Evolutionary conservation across 2,113 vertebrate genomes (phyloP).

Genomic region (Epinephelus lanceolatus): DNA sequence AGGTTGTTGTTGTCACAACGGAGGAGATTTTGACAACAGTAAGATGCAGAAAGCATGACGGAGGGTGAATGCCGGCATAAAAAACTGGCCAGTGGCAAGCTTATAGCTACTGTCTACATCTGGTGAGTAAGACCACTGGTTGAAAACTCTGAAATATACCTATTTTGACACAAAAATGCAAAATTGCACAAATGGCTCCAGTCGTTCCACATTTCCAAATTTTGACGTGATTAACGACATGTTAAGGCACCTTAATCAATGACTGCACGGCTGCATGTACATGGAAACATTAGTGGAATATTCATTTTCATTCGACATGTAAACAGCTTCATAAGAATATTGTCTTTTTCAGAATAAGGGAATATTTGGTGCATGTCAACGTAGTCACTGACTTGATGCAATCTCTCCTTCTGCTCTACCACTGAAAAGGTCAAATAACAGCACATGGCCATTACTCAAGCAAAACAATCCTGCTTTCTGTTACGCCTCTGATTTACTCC

Average conservation of each 20-base stretch:
- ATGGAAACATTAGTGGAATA: background rate
- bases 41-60: too few species aligned
- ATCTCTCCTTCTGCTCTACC: slow-evolving; percentile 22
- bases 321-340: background rate
- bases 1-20: too few species aligned
- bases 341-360: background rate
- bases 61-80: too few species aligned
- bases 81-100: too few species aligned
- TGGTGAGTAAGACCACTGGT: too few species aligned
- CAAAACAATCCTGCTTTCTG: slow-evolving; percentile 49
- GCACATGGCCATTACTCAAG: slow-evolving; percentile 19
- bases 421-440: slow-evolving; percentile 33
- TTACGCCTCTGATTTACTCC: slow-evolving; percentile 51
- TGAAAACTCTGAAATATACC: too few species aligned
- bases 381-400: background rate
- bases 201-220: background rate
- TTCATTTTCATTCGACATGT: background rate
- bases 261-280: background rate
- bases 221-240: background rate
- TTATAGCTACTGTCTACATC: too few species aligned
- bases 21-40: too few species aligned
- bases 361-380: background rate
- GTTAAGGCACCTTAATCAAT: background rate
- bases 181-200: too few species aligned
- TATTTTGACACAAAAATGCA: too few species aligned